phyloP scores from a whole-genome alignment of 2,888 invertebrate genomes.

The Nycteola revayana region DNA sequence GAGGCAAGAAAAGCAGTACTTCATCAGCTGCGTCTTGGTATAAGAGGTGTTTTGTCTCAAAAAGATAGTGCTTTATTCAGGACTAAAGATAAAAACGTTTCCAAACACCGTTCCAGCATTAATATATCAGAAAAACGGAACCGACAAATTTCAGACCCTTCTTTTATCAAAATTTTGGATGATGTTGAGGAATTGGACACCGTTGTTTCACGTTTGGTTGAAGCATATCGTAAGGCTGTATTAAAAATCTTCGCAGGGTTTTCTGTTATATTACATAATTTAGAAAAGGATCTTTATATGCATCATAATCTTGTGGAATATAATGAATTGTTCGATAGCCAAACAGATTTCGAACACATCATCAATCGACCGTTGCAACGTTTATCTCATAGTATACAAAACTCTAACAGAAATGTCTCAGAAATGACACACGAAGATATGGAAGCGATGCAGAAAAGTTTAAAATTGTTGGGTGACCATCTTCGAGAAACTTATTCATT shows the following conservation, averaged over 20 bases:
- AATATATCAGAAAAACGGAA: constrained; percentile 10
- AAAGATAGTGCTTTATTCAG: constrained; percentile 37
- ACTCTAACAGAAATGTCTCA: constrained; percentile 19
- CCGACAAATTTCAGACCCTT: constrained; percentile 12
- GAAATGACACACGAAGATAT: constrained; percentile 38
- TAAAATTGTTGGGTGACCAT: constrained; percentile 48
- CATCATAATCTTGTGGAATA: constrained; percentile 20
- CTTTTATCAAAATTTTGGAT: constrained; percentile 24
- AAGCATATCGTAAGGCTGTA: constrained; percentile 51
- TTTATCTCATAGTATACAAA: constrained; percentile 29
- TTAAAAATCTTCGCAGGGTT: constrained; percentile 44
- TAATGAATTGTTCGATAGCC: not conserved
- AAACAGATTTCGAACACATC: constrained; percentile 32
- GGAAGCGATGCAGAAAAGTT: constrained; percentile 49
- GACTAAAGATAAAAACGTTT: constrained; percentile 22
- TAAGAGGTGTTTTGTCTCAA: constrained; percentile 23
- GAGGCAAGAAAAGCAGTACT: constrained; percentile 45
- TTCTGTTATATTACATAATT: constrained; percentile 40
- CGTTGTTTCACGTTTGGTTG: constrained; percentile 43
- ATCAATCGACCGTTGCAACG: constrained; percentile 37
- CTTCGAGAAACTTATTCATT: constrained; percentile 55
- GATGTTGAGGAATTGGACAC: constrained; percentile 42
- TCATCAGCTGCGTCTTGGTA: constrained; percentile 52
- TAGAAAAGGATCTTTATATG: constrained; percentile 41
- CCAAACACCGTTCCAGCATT: constrained; percentile 30